Base-by-base conservation (phyloP, 2,888 invertebrate species). In the Osedax fenrisi region DNA sequence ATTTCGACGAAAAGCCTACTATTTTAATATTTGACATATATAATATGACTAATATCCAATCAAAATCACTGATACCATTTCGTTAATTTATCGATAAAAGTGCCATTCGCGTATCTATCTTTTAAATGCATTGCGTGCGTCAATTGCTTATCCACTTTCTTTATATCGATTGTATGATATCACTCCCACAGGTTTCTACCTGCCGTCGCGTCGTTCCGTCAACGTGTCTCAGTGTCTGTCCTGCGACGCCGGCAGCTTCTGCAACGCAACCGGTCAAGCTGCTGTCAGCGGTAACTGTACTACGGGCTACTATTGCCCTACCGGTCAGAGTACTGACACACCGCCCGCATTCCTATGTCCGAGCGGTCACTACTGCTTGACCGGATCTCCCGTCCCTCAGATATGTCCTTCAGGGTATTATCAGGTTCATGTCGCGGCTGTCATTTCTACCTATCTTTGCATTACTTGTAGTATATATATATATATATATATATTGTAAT, bases 211-310 rank as follows among this genome's bases (percentile, higher is more conserved):
- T 27, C 75, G 78, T 2, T 81, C 80, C 3, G 76, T 80, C 76
- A 81, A 82, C 73, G 23, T 78, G n/a, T 76, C 81, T n/a, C 81
- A 80, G 78, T 83, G 83, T 78, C 72, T 81, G 1, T 41, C 75
- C 75, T 83, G 83, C 78, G 80, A 81, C 21, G 79, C 81, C 3
- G 83, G 83, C 1, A 80, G 80, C 75, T 83, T 82, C 77, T 83
- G 83, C 76, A 81, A 81, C 75, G 73, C 76, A 21, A 80, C 80
- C 21, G 82, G 82, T n/a, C 78, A 82, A 21, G 68, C 80, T 10
- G 77, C 79, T 2, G 80, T 81, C 2, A 78, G 81, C 66, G 83
- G 82, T 26, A 69, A 75, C n/a, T 83, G 83, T 78, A 77, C 80
- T 76, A 76, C 80, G 82, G 83, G 83, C 26, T 83, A 81, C 77